Evolutionary conservation across 2,888 invertebrate genomes (phyloP), one percentile per base, ranked within the genome.

Genomic region (Eupithecia subfuscata): DNA sequence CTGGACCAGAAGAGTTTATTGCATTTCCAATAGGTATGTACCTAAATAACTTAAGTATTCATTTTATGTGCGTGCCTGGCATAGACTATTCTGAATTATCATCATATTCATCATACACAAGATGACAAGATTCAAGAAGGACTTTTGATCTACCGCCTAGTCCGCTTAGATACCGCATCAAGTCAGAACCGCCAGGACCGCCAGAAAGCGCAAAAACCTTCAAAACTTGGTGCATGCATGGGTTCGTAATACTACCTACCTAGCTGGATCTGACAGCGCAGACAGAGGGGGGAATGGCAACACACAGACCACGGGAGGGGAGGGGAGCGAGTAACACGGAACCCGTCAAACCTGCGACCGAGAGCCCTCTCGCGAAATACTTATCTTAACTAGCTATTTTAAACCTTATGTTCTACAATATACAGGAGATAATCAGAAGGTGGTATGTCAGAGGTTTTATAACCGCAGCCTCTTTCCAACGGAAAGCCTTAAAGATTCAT

Each of bases 271-370:
- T 25, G 25, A 25, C 82, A 86, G 87, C 85, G 88, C 89, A 89
- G 91, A 90, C 88, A 85, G 70, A 68, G 78, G 82, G 84, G 82
- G 81, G 84, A 78, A 79, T 79, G 85, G 82, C 79, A 74, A 78
- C 72, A 70, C 71, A 69, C 30, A 30, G 30, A 30, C 2, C 80
- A 74, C 83, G 82, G 83, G 75, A 82, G 79, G 78, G 82, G 85
- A 84, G 86, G 83, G 82, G 77, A 74, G 81, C 82, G 93, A 82
- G 94, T 94, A 94, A 94, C 93, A 94, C 94, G 91, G 94, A 94
- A 92, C 94, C 94, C 86, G 94, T 93, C 92, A 88, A 88, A 93
- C 93, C 90, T 91, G 92, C 52, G 89, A 84, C 88, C 87, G 87
- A 86, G 86, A 86, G 83, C 86, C 86, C 84, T 86, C 89, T 92